These are phyloP conservation scores for Hystrix cristata DNA, from an alignment of 2,113 vertebrate genomes.

Conservation along the genomic window DNA sequence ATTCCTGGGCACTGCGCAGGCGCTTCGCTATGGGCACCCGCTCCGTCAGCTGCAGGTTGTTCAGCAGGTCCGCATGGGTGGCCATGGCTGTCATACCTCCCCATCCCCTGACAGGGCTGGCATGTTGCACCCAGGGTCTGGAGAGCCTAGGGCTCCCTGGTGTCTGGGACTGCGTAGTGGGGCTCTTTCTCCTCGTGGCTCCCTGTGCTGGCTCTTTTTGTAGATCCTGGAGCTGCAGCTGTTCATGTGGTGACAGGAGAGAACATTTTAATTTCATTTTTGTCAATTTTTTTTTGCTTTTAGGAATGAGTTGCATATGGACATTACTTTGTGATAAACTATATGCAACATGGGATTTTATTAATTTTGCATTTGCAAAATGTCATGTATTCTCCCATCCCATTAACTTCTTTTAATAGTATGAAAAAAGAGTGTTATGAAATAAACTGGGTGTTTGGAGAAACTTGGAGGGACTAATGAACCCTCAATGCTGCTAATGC, in stretches of 20 bases:
- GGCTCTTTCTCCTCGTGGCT: not conserved
- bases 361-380: constrained; percentile 59
- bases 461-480: not conserved
- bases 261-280: not conserved
- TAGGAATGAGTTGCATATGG: not conserved
- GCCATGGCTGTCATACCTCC: not conserved
- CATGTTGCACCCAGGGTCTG: not conserved
- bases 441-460: not conserved
- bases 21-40: not conserved
- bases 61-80: not conserved
- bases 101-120: too few species aligned
- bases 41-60: not conserved
- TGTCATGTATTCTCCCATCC: constrained; percentile 3
- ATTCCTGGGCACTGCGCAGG: not conserved
- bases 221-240: not conserved
- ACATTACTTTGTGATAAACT: not conserved
- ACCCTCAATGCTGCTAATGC: not conserved
- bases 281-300: not conserved
- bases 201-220: not conserved
- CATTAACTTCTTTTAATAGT: constrained; percentile 45
- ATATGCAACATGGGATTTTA: constrained; percentile 7
- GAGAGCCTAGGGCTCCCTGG: not conserved
- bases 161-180: not conserved
- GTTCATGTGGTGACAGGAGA: not conserved
- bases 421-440: constrained; percentile 20